Conservation (phyloP, 2,113 vertebrate genomes). For the Fregata magnificens region DNA sequence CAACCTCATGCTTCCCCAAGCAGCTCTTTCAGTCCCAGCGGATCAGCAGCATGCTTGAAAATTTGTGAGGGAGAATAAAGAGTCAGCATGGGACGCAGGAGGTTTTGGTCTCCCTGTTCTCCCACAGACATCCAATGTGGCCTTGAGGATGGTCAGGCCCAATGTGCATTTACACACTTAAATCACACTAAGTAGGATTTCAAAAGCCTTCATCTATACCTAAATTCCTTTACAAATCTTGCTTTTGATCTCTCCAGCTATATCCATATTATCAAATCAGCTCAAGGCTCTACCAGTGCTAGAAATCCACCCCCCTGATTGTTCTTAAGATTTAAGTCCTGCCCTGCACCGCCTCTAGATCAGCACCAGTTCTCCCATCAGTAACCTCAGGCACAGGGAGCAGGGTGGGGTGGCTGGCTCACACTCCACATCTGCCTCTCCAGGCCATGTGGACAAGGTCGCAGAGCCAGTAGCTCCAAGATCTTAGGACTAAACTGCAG, state of each 20-base stretch:
- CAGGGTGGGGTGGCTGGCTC: background rate
- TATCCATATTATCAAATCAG: background rate
- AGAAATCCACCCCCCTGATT: background rate
- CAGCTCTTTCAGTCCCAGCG: background rate
- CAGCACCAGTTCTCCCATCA: background rate
- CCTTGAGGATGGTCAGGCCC: background rate
- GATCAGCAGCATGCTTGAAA: background rate
- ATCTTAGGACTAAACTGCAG: background rate
- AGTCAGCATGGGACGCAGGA: accelerated
- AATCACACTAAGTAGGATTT: background rate
- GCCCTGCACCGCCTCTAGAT: accelerated
- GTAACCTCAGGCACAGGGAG: background rate
- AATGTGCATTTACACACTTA: background rate
- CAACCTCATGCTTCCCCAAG: background rate
- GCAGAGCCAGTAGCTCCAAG: background rate
- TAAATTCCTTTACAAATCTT: background rate
- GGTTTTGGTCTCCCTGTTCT: background rate
- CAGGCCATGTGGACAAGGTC: accelerated
- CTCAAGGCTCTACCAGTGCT: background rate
- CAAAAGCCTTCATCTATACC: background rate
- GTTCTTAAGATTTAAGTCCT: background rate
- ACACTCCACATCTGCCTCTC: background rate
- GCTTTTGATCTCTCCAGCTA: background rate
- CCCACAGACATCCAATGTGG: background rate
- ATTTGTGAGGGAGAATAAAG: background rate